Percentiles rank a stretch among this genome's conserved stretches.
These are phyloP conservation scores for Tachycineta bicolor DNA, from an alignment of 2,113 vertebrate species.

Conservation along the genomic window DNA sequence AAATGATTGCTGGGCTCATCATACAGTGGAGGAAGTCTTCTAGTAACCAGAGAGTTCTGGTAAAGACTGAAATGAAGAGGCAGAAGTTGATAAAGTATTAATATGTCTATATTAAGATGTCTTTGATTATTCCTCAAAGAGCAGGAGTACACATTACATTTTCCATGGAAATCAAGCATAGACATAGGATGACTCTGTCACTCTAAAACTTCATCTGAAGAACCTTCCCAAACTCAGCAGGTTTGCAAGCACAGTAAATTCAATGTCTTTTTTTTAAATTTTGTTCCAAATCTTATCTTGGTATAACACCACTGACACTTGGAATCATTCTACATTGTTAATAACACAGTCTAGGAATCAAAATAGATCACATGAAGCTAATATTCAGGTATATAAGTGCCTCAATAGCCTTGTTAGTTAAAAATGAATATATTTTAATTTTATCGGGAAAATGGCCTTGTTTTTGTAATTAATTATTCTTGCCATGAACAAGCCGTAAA, in stretches of 20 bases:
- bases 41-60: not conserved
- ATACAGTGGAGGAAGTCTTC: not conserved
- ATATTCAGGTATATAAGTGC: not conserved
- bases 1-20: not conserved
- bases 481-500: not conserved
- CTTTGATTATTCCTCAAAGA: not conserved
- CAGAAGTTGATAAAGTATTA: not conserved
- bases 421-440: not conserved
- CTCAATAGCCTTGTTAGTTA: not conserved
- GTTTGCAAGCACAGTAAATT: not conserved
- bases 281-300: not conserved
- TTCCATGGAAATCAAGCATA: accelerated
- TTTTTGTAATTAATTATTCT: not conserved
- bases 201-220: not conserved
- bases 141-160: not conserved
- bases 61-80: not conserved
- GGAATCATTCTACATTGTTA: not conserved
- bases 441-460: not conserved
- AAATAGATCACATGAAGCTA: not conserved
- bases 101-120: not conserved
- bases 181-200: not conserved
- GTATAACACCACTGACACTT: not conserved
- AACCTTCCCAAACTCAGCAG: not conserved
- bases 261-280: not conserved
- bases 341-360: not conserved